phyloP scores from a whole-genome alignment of 2,888 invertebrate genomes.

The Strigamia maritima region DNA sequence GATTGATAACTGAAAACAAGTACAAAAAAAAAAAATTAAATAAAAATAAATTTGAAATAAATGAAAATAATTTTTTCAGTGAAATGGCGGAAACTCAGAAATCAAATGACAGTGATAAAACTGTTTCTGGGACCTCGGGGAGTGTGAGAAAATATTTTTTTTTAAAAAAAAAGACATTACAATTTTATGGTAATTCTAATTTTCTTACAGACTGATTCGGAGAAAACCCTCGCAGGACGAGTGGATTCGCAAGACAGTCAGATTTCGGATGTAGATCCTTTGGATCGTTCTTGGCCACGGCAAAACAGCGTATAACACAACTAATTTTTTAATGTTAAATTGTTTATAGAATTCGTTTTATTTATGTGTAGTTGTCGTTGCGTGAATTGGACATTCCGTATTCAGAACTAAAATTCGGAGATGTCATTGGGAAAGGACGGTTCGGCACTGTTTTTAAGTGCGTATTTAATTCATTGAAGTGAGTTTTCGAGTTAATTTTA shows the following conservation, averaged over 20 bases:
- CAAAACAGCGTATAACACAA: constrained; percentile 54
- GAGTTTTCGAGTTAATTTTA: not conserved
- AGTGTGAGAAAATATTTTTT: constrained; percentile 47
- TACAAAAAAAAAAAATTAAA: not conserved
- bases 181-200: too few species aligned
- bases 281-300: constrained; percentile 52
- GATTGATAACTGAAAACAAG: constrained; percentile 39
- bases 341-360: constrained; percentile 44
- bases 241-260: constrained; percentile 80
- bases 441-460: constrained; percentile 83
- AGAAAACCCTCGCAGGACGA: constrained; percentile 69
- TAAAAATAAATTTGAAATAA: not conserved
- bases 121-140: constrained; percentile 54
- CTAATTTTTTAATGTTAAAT: not conserved
- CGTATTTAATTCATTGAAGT: constrained; percentile 41
- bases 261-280: constrained; percentile 61
- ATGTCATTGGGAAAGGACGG: constrained; percentile 83
- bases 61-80: constrained; percentile 44
- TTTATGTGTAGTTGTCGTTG: constrained; percentile 67
- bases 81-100: constrained; percentile 56
- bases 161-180: too few species aligned
- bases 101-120: constrained; percentile 61
- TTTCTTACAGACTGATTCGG: constrained; percentile 62
- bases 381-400: constrained; percentile 99
- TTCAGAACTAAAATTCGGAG: constrained; percentile 82